A percentile compares a stretch with the other conserved stretches of the same genome.
phyloP scores from a whole-genome alignment of 2,113 vertebrate species.

The Pionites leucogaster region DNA sequence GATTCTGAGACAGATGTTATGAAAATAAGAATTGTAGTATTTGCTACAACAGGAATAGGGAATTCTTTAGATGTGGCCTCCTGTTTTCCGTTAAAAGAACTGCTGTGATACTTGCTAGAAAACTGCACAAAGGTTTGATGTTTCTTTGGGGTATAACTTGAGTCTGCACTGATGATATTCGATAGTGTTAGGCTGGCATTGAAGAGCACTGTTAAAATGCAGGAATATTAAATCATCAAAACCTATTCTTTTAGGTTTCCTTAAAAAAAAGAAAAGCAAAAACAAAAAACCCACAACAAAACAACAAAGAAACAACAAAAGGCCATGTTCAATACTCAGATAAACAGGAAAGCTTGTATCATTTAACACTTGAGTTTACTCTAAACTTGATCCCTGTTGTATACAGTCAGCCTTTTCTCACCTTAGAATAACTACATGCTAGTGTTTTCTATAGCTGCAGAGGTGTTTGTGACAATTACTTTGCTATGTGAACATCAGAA shows the following conservation, averaged over 20 bases:
- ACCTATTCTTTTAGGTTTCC: background rate
- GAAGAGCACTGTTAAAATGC: background rate
- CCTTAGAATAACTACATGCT: background rate
- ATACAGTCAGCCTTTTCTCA: background rate
- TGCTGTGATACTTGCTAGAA: background rate
- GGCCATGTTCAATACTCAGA: background rate
- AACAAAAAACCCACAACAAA: background rate
- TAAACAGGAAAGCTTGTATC: background rate
- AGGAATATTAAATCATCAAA: background rate
- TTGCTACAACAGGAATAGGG: background rate
- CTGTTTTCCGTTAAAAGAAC: background rate
- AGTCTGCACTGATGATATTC: background rate
- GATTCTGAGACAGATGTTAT: background rate
- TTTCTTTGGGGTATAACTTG: background rate
- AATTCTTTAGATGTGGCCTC: background rate
- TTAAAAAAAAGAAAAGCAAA: background rate
- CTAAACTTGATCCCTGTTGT: background rate
- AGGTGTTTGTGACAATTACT: background rate
- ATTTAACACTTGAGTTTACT: background rate
- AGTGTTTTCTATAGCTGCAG: background rate
- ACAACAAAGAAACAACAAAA: background rate
- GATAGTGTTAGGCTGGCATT: background rate
- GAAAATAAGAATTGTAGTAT: background rate
- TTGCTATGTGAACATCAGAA: background rate
- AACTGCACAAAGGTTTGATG: background rate